Conservation (phyloP, 2,888 invertebrate species). For the Hermaeophaga mercurialis region DNA sequence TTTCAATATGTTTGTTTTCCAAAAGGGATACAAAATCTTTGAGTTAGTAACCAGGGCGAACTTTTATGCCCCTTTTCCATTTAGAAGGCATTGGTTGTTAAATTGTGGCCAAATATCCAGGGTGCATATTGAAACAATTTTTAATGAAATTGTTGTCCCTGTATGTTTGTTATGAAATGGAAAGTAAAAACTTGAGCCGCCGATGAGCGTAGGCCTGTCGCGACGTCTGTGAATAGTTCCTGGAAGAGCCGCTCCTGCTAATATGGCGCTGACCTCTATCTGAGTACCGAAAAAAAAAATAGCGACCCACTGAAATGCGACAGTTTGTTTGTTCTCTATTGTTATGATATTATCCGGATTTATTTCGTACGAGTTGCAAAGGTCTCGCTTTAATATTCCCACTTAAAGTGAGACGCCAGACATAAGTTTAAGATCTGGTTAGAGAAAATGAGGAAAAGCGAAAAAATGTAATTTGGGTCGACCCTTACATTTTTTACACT, state of each 20-base stretch:
- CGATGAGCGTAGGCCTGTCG: constrained; percentile 3
- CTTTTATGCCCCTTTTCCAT: too few species aligned
- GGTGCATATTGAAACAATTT: too few species aligned
- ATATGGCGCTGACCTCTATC: constrained; percentile 49
- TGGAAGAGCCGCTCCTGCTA: constrained; percentile 47
- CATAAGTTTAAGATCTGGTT: neutral
- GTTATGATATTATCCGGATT: constrained; percentile 47
- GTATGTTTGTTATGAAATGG: neutral
- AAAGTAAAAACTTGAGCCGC: constrained; percentile 5
- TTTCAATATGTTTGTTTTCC: too few species aligned
- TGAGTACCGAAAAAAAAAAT: constrained; percentile 41
- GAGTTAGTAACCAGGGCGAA: too few species aligned
- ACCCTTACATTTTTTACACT: too few species aligned
- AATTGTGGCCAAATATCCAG: too few species aligned
- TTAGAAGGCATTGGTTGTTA: too few species aligned
- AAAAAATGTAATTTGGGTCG: too few species aligned
- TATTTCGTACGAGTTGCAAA: constrained; percentile 39
- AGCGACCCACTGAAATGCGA: constrained; percentile 41
- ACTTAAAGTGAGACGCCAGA: neutral
- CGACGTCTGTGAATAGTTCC: constrained; percentile 38
- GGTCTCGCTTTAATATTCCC: constrained; percentile 5
- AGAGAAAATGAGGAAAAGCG: too few species aligned
- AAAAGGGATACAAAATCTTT: too few species aligned
- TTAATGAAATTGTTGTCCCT: too few species aligned
- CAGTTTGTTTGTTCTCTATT: constrained; percentile 44